Percentiles rank a stretch among this genome's conserved stretches.
Conservation (phyloP, 1,140 invertebrate genomes). For the Catajapyx aquilonaris region DNA sequence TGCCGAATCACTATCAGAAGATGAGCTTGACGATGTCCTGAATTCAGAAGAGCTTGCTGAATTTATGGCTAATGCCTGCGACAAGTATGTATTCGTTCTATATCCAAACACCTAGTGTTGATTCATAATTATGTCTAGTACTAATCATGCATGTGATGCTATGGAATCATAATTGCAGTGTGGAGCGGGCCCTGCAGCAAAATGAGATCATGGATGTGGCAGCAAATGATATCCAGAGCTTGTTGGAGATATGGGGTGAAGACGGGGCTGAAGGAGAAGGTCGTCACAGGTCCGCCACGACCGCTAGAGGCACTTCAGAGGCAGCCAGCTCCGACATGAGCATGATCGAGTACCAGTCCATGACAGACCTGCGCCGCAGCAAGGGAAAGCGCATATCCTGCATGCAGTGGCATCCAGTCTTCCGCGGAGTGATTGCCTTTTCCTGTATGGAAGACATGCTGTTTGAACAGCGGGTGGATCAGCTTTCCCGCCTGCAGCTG, state of each 20-base stretch:
- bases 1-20: no score
- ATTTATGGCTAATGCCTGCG: no score
- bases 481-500: background rate
- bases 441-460: background rate
- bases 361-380: constrained; percentile 23
- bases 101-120: no score
- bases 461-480: background rate
- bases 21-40: no score
- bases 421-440: background rate
- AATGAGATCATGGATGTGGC: constrained; percentile 11
- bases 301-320: background rate
- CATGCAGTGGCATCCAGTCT: constrained; percentile 24
- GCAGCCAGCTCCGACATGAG: no score
- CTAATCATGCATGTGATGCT: no score
- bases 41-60: no score
- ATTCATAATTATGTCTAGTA: no score
- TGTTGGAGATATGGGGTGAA: constrained; percentile 8
- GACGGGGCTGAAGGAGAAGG: constrained; percentile 10
- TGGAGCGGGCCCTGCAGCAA: constrained; percentile 8
- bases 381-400: constrained; percentile 24
- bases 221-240: constrained; percentile 8
- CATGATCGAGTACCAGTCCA: constrained; percentile 24
- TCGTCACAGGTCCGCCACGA: background rate
- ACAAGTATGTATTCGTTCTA: no score
- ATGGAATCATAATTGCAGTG: no score